Evolutionary conservation across 2,888 invertebrate species (phyloP), one percentile per base, ranked within the genome.

Genomic region (Euclidia mi): DNA sequence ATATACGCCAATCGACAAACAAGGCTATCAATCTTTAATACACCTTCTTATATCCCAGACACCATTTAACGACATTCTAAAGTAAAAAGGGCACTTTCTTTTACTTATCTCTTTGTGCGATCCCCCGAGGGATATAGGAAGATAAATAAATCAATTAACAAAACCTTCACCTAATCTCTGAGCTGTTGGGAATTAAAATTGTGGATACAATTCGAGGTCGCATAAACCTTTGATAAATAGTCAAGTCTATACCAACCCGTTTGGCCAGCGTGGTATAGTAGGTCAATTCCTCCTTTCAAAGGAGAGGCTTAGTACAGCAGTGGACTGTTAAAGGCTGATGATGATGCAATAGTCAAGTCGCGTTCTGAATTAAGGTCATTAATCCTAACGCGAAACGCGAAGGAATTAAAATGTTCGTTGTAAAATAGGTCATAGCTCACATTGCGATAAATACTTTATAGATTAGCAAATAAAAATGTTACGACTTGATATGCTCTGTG

Each of bases 351-450:
- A 43, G 11, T 15, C 43, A 6, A 17, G 31, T 43, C 43, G 31
- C 43, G 43, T 43, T 17, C n/a, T 31, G 9, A 20, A 40, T 14
- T 43, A 43, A 43, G 11, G 31, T n/a, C 7, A 29, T 43, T 31
- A 31, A 31, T 43, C 29, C 15, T 43, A 12, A 6, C 29, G 11
- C n/a, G n/a, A 15, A 42, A 43, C 43, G 43, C 17, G 20, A 0
- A 29, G 29, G 42, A 15, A 42, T 42, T 42, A 29, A 42, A 42
- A 43, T n/a, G 3, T 43, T 17, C 12, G 7, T 6, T 20, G 29
- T n/a, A 43, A 43, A 31, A 31, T 31, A 43, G 43, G 43, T 43
- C 43, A 31, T 29, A 42, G 25, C n/a, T n/a, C n/a, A n/a, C n/a
- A n/a, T n/a, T n/a, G n/a, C 31, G 9, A 10, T 28, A 12, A 2